Evolutionary conservation across 1,140 invertebrate species (phyloP).

Genomic region (Thalassaphorura encarpata): DNA sequence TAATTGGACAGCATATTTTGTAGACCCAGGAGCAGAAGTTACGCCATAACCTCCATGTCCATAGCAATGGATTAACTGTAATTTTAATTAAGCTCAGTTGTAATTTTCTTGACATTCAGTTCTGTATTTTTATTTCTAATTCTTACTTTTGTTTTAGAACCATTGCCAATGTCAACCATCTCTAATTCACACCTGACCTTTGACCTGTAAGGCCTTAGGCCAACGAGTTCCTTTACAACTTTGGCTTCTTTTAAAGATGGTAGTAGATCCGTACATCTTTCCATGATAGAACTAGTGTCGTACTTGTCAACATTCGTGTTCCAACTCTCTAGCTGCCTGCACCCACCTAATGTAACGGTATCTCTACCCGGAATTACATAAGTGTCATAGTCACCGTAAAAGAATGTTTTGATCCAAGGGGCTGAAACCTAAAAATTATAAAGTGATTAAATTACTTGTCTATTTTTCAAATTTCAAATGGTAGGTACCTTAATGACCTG

Average conservation of each 20-base stretch:
- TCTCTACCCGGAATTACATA: slow-evolving; percentile 73
- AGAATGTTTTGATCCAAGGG: slow-evolving; percentile 80
- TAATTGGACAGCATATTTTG: slow-evolving; percentile 57
- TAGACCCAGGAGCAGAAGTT: slow-evolving; percentile 73
- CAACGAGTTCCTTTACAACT: slow-evolving; percentile 55
- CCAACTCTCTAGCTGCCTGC: slow-evolving; percentile 66
- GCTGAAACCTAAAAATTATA: slow-evolving; percentile 58
- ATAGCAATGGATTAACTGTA: slow-evolving; percentile 75
- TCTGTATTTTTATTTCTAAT: too few species aligned
- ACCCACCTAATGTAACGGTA: slow-evolving; percentile 69
- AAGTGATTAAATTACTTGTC: neutral
- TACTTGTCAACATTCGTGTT: slow-evolving; percentile 55
- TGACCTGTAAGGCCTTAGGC: slow-evolving; percentile 23
- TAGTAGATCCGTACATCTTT: slow-evolving; percentile 57
- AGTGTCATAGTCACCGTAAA: slow-evolving; percentile 69
- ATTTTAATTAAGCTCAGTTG: too few species aligned
- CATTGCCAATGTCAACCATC: slow-evolving; percentile 1
- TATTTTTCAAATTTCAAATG: neutral
- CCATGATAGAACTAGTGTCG: slow-evolving; percentile 61
- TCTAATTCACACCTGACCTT: slow-evolving; percentile 23
- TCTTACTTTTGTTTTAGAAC: slow-evolving; percentile 2
- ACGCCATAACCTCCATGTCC: slow-evolving; percentile 88
- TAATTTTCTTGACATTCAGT: too few species aligned
- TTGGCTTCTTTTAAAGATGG: slow-evolving; percentile 55
- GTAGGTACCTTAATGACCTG: slow-evolving; percentile 67